These are phyloP conservation scores for Caloenas nicobarica DNA, from an alignment of 2,113 vertebrate species.

Conservation along the genomic window DNA sequence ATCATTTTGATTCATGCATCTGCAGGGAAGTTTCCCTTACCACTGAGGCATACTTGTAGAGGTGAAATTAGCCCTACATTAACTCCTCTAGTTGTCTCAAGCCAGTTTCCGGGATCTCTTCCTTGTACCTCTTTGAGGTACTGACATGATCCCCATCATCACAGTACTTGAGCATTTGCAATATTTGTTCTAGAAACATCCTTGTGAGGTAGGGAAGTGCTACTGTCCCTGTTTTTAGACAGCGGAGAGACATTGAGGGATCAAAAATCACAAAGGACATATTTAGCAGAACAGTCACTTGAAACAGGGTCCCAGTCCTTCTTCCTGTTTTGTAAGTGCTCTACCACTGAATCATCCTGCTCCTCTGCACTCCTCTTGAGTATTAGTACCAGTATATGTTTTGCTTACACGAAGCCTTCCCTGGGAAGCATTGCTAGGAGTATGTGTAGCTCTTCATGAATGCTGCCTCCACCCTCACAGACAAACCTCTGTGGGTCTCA, in stretches of 20 bases:
- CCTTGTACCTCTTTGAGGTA: not conserved
- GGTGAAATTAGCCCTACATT: not conserved
- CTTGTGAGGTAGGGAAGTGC: conserved; percentile 7
- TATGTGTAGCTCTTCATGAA: not conserved
- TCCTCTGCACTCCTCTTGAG: not conserved
- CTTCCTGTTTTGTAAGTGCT: not conserved
- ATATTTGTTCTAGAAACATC: not conserved
- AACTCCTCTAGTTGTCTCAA: not conserved
- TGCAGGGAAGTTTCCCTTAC: not conserved
- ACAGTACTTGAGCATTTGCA: not conserved
- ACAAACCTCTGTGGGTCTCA: not conserved
- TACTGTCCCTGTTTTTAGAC: not conserved
- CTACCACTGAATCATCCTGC: not conserved
- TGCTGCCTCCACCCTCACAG: not conserved
- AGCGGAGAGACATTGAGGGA: not conserved
- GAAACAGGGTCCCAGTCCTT: not conserved
- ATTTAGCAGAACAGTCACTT: not conserved
- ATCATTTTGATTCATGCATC: not conserved
- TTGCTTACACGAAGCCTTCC: not conserved
- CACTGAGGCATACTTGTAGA: not conserved
- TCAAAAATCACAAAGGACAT: not conserved
- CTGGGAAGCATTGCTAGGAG: not conserved
- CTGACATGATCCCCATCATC: not conserved
- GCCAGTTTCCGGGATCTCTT: not conserved
- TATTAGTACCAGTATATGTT: not conserved